Evolutionary conservation across 2,797 vertebrate genomes (phyloP).

Genomic region (Paramormyrops hopkinsi): DNA sequence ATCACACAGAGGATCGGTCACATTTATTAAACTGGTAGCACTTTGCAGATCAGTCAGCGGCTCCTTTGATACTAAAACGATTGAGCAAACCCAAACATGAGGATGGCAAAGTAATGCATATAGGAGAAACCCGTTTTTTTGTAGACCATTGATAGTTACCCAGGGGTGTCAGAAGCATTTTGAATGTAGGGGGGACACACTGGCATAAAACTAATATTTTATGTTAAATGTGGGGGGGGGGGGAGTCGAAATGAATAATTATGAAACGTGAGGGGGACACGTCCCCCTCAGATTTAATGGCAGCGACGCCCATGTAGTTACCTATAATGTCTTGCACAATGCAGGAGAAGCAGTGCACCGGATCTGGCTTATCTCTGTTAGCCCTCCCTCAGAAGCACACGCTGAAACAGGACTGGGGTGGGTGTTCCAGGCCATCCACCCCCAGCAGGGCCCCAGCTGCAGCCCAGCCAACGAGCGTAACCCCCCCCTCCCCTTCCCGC

Average conservation of each 20-base stretch:
- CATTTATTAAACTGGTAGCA: neutral
- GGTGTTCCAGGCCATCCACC: conserved; percentile 81
- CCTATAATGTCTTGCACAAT: neutral
- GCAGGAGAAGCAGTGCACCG: neutral
- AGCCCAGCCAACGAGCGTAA: conserved; percentile 68
- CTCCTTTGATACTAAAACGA: neutral
- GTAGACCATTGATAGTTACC: neutral
- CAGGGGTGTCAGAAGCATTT: no score
- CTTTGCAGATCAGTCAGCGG: neutral
- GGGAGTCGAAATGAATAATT: no score
- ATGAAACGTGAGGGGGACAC: no score
- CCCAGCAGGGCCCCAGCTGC: conserved; percentile 76
- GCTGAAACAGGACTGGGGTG: conserved; percentile 77
- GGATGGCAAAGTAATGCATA: neutral
- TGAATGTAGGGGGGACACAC: no score
- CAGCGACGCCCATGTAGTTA: no score
- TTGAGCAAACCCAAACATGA: neutral
- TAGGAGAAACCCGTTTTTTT: neutral
- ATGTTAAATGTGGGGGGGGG: no score
- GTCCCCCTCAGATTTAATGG: no score
- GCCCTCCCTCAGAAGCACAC: conserved; percentile 65
- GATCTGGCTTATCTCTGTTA: neutral
- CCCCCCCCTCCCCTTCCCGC: conserved; percentile 70
- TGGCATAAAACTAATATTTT: no score
- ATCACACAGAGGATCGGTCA: neutral